A percentile compares a stretch with the other conserved stretches of the same genome.
Conservation (phyloP, 2,888 invertebrate species). For the Eulithis testata region DNA sequence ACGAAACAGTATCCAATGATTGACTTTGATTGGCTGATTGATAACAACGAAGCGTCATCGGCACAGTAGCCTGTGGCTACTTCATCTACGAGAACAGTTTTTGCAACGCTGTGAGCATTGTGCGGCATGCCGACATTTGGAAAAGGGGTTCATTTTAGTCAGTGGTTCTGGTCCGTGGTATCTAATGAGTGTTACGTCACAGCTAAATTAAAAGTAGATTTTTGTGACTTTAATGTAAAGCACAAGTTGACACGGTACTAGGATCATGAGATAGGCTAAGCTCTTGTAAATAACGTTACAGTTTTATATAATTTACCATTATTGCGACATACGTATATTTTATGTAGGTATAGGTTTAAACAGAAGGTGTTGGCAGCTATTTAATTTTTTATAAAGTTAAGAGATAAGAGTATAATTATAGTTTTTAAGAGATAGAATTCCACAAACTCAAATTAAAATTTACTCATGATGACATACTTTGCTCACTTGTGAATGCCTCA, state of each 20-base stretch:
- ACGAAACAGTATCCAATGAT: constrained; percentile 83
- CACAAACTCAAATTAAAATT: constrained; percentile 27
- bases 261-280: neutral
- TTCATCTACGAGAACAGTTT: constrained; percentile 62
- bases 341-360: constrained; percentile 1
- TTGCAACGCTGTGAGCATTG: constrained; percentile 50
- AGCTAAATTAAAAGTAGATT: too few relatives aligned
- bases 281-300: constrained; percentile 10
- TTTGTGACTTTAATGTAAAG: neutral
- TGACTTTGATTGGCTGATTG: constrained; percentile 84
- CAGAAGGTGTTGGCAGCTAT: neutral
- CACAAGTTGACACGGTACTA: neutral
- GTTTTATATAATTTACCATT: constrained; percentile 17
- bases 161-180: constrained; percentile 19
- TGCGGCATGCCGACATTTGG: constrained; percentile 56
- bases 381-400: neutral
- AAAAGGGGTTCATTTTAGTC: constrained; percentile 56
- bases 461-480: neutral
- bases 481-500: too few relatives aligned
- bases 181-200: neutral
- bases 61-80: constrained; percentile 71
- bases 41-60: constrained; percentile 75
- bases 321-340: constrained; percentile 12
- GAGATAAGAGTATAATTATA: constrained; percentile 1
- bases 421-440: constrained; percentile 7